Evolutionary conservation across 2,888 invertebrate species (phyloP).

Genomic region (Vannuccia rotundouncinata): DNA sequence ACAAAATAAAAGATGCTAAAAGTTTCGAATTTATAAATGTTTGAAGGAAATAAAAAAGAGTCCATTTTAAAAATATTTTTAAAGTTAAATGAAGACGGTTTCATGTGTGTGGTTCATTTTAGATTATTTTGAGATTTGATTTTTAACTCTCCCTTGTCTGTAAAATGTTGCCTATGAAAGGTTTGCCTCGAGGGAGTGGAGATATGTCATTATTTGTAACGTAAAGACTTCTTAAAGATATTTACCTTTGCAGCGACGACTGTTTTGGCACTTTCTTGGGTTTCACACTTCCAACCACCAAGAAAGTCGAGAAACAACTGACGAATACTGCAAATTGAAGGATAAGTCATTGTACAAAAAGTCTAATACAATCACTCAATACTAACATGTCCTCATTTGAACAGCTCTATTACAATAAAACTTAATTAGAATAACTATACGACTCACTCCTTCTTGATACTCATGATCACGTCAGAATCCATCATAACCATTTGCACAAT

Average conservation of each 20-base stretch:
- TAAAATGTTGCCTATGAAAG: no score
- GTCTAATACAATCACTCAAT: neutral
- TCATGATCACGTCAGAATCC: neutral
- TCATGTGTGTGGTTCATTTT: no score
- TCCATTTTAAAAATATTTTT: no score
- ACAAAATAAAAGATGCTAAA: no score
- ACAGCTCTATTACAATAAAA: neutral
- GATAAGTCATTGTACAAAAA: neutral
- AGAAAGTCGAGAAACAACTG: conserved; percentile 54
- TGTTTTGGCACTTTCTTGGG: conserved; percentile 47
- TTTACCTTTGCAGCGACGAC: conserved; percentile 52
- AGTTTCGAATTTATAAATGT: no score
- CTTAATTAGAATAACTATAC: conserved; percentile 25
- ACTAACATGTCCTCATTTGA: neutral
- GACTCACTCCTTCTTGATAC: neutral
- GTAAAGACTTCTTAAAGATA: no score
- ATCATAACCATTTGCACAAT: neutral
- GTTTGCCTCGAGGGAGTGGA: no score
- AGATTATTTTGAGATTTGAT: no score
- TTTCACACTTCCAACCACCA: conserved; percentile 51
- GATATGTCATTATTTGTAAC: no score
- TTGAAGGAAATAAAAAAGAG: no score
- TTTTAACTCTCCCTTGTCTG: no score
- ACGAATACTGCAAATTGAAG: conserved; percentile 50
- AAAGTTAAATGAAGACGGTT: no score